phyloP scores from a whole-genome alignment of 2,113 vertebrate species.

The Sturnira hondurensis region DNA sequence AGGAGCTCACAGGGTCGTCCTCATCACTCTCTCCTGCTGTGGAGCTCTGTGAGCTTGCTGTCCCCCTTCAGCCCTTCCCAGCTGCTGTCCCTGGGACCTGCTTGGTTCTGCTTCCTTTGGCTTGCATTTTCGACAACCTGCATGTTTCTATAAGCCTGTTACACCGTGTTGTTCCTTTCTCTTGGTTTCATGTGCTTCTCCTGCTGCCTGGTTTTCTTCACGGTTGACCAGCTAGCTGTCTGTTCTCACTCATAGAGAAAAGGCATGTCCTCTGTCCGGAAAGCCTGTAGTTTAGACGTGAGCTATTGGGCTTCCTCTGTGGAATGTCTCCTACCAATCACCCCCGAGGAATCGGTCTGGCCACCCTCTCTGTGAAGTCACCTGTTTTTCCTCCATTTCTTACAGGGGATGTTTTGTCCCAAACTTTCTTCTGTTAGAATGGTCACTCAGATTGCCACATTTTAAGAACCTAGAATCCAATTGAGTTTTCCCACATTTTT shows the following conservation, averaged over 20 bases:
- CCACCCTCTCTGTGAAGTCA: fast-evolving
- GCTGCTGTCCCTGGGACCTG: background rate
- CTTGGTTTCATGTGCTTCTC: background rate
- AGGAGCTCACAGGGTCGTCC: background rate
- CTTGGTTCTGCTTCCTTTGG: background rate
- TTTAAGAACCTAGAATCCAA: background rate
- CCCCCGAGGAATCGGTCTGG: background rate
- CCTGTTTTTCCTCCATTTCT: background rate
- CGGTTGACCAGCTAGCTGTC: background rate
- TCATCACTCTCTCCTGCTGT: background rate
- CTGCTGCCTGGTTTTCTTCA: background rate
- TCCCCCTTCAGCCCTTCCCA: fast-evolving
- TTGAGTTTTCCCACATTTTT: background rate
- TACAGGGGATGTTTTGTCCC: background rate
- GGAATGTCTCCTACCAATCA: fast-evolving
- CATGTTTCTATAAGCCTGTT: fast-evolving
- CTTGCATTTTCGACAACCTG: background rate
- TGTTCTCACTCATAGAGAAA: background rate
- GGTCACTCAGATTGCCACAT: too few relatives aligned
- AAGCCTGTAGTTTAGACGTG: background rate
- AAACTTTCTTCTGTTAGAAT: too few relatives aligned
- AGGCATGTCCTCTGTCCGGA: background rate
- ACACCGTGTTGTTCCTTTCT: background rate
- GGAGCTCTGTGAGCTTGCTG: fast-evolving
- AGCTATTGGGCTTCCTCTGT: background rate